phyloP scores from a whole-genome alignment of 1,140 invertebrate species.

The Drosophila parvula region DNA sequence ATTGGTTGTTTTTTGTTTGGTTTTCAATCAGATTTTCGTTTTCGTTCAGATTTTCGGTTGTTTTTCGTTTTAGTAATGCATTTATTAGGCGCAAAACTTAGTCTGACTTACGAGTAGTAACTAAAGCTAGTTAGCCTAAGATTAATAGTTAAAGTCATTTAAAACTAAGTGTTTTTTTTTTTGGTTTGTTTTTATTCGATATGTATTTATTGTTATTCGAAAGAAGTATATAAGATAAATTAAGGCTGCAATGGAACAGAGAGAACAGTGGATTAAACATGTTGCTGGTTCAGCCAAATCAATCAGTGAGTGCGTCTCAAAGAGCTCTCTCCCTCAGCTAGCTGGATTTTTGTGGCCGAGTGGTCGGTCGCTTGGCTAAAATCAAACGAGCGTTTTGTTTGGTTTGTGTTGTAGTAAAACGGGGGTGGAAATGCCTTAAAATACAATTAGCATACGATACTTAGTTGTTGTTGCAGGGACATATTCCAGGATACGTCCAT shows the following conservation, averaged over 20 bases:
- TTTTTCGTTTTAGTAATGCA: slow-evolving; percentile 71
- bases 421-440: slow-evolving; percentile 49
- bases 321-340: slow-evolving; percentile 21
- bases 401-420: slow-evolving; percentile 52
- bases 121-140: slow-evolving; percentile 62
- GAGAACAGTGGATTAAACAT: slow-evolving; percentile 42
- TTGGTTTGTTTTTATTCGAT: slow-evolving; percentile 27
- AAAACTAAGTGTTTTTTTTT: slow-evolving; percentile 23
- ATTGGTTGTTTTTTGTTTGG: slow-evolving; percentile 33
- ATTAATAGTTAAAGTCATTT: slow-evolving; percentile 45
- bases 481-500: not conserved
- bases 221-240: slow-evolving; percentile 37
- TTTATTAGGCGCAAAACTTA: slow-evolving; percentile 78
- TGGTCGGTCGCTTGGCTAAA: slow-evolving; percentile 58
- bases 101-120: slow-evolving; percentile 57
- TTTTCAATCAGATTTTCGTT: slow-evolving; percentile 36
- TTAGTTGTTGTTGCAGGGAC: slow-evolving; percentile 6
- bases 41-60: slow-evolving; percentile 30
- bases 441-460: slow-evolving; percentile 50
- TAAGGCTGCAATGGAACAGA: slow-evolving; percentile 56
- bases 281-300: slow-evolving; percentile 24
- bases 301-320: slow-evolving; percentile 36
- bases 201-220: slow-evolving; percentile 20
- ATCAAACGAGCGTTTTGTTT: slow-evolving; percentile 70
- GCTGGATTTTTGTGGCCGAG: slow-evolving; percentile 11